These are phyloP conservation scores for Cepaea hortensis DNA, from an alignment of 2,888 invertebrate species.

Conservation along the genomic window DNA sequence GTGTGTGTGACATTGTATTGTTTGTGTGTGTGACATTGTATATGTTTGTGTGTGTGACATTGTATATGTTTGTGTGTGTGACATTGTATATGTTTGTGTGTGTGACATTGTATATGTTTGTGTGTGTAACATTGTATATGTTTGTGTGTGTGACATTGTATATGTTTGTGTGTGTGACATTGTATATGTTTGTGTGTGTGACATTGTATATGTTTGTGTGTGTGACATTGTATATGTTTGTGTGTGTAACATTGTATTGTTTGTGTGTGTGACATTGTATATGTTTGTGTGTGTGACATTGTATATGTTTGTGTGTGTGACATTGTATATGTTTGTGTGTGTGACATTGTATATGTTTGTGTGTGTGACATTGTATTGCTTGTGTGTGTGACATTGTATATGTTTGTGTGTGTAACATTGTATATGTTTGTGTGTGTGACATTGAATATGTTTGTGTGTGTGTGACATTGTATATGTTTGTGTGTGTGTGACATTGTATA, in stretches of 20 bases:
- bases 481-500: background rate
- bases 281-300: conserved; percentile 34
- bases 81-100: background rate
- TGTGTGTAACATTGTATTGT: background rate
- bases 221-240: conserved; percentile 21
- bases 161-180: background rate
- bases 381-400: background rate
- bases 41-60: background rate
- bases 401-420: background rate
- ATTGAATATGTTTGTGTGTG: background rate
- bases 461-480: background rate
- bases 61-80: conserved; percentile 30
- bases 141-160: background rate
- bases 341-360: conserved; percentile 12
- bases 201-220: conserved; percentile 21
- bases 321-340: background rate
- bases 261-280: conserved; percentile 17
- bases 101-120: conserved; percentile 4
- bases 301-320: conserved; percentile 19
- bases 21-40: background rate
- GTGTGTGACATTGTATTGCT: conserved; percentile 2
- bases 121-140: background rate
- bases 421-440: conserved; percentile 1
- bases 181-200: background rate
- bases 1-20: conserved; percentile 1